Conservation (phyloP, 2,888 invertebrate genomes). For the Sinelater perroti region DNA sequence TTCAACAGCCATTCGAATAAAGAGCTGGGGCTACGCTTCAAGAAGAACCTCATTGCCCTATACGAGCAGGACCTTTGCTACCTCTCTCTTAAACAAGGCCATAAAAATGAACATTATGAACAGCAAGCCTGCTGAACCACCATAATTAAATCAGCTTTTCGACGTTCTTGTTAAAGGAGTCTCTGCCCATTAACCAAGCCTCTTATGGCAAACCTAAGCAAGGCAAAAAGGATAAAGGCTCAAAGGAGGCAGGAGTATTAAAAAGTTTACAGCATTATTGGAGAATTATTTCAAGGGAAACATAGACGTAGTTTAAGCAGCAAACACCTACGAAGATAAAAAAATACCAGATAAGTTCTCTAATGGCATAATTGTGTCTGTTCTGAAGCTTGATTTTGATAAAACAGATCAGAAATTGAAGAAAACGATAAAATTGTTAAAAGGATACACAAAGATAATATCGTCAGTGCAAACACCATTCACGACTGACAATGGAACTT, state of each 20-base stretch:
- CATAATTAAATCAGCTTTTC: slow-evolving; percentile 61
- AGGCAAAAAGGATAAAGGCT: slow-evolving; percentile 81
- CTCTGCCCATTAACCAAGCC: slow-evolving; percentile 82
- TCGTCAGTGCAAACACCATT: slow-evolving; percentile 68
- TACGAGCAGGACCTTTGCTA: slow-evolving; percentile 72
- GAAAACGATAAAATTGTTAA: slow-evolving; percentile 72
- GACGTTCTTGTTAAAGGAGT: slow-evolving; percentile 72
- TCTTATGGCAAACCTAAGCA: slow-evolving; percentile 81
- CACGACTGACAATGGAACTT: slow-evolving; percentile 83
- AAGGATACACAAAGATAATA: slow-evolving; percentile 72
- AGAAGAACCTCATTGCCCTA: slow-evolving; percentile 77
- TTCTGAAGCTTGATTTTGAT: slow-evolving; percentile 73
- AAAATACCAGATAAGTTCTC: slow-evolving; percentile 79
- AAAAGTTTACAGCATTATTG: slow-evolving; percentile 70
- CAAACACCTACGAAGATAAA: slow-evolving; percentile 72
- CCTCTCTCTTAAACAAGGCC: slow-evolving; percentile 87
- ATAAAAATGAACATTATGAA: slow-evolving; percentile 66
- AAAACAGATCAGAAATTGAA: slow-evolving; percentile 73
- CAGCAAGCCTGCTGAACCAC: slow-evolving; percentile 56
- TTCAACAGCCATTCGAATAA: slow-evolving; percentile 67
- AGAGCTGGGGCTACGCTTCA: slow-evolving; percentile 80
- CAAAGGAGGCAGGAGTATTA: slow-evolving; percentile 80
- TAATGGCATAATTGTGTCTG: slow-evolving; percentile 73
- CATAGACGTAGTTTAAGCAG: slow-evolving; percentile 66
- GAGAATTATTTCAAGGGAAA: slow-evolving; percentile 66